phyloP scores from a whole-genome alignment of 1,140 invertebrate species.

The Trichomalopsis sarcophagae region DNA sequence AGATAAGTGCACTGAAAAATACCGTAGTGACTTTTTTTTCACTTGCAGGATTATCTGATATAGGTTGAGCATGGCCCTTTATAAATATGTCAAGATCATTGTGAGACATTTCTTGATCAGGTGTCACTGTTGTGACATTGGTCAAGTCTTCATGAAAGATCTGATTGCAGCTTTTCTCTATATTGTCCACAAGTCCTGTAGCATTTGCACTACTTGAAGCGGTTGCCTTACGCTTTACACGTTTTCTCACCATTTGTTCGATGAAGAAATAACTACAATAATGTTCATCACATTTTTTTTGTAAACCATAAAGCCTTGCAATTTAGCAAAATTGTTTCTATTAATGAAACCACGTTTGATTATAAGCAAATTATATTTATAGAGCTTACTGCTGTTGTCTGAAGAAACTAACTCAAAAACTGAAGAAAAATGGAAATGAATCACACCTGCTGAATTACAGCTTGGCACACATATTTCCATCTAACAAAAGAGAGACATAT shows the following conservation, averaged over 20 bases:
- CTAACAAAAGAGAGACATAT: constrained; percentile 43
- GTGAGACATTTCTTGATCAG: constrained; percentile 56
- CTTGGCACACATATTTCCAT: constrained; percentile 33
- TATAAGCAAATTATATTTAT: constrained; percentile 26
- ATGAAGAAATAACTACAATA: constrained; percentile 46
- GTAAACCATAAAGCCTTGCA: background rate
- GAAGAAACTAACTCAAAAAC: constrained; percentile 34
- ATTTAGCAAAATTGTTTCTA: background rate
- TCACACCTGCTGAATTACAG: constrained; percentile 27
- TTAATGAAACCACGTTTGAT: background rate
- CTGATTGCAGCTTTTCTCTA: constrained; percentile 52
- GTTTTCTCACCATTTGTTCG: constrained; percentile 57
- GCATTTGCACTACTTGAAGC: constrained; percentile 51
- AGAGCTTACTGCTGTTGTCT: background rate
- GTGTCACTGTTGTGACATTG: constrained; percentile 50
- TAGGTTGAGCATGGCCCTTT: constrained; percentile 59
- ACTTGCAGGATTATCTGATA: constrained; percentile 56
- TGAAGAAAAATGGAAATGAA: constrained; percentile 24
- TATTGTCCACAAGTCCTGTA: constrained; percentile 53
- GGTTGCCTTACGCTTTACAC: constrained; percentile 58
- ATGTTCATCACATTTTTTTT: constrained; percentile 20
- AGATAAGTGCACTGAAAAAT: constrained; percentile 44
- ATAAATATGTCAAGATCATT: constrained; percentile 61
- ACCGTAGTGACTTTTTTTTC: constrained; percentile 61
- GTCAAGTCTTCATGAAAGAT: constrained; percentile 49